Percentiles rank a stretch among this genome's conserved stretches.
These are phyloP conservation scores for Argentina silus DNA, from an alignment of 2,797 vertebrate species.

Conservation along the genomic window DNA sequence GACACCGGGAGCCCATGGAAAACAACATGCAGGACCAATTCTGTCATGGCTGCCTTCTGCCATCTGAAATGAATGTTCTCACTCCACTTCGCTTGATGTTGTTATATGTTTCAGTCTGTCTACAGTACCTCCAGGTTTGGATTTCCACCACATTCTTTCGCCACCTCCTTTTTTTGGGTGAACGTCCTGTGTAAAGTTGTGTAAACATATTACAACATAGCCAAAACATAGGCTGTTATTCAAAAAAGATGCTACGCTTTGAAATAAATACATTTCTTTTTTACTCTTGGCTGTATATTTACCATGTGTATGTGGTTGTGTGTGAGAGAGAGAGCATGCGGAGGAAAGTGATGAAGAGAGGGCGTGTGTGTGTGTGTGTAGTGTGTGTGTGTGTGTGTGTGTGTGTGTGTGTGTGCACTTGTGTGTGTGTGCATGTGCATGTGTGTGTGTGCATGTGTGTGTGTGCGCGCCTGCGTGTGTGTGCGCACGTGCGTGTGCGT, in stretches of 20 bases:
- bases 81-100: constrained; percentile 69
- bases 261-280: constrained; percentile 19
- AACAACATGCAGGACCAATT: constrained; percentile 74
- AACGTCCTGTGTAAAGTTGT: constrained; percentile 48
- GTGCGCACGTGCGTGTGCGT: too few species aligned
- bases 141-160: constrained; percentile 42
- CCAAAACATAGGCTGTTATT: neutral
- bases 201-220: constrained; percentile 29
- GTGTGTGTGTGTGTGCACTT: too few species aligned
- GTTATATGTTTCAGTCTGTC: constrained; percentile 60
- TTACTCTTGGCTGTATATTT: constrained; percentile 45
- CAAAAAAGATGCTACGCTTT: neutral
- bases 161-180: constrained; percentile 53
- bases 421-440: too few species aligned
- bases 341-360: constrained; percentile 29
- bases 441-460: too few species aligned
- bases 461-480: too few species aligned
- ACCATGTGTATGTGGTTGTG: constrained; percentile 24
- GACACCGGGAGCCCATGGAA: constrained; percentile 66
- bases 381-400: neutral
- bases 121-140: constrained; percentile 41
- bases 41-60: constrained; percentile 60
- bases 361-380: neutral
- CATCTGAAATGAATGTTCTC: constrained; percentile 79
- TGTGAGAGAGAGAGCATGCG: constrained; percentile 27